phyloP scores from a whole-genome alignment of 2,888 invertebrate species.

The Lacanobia oleracea region DNA sequence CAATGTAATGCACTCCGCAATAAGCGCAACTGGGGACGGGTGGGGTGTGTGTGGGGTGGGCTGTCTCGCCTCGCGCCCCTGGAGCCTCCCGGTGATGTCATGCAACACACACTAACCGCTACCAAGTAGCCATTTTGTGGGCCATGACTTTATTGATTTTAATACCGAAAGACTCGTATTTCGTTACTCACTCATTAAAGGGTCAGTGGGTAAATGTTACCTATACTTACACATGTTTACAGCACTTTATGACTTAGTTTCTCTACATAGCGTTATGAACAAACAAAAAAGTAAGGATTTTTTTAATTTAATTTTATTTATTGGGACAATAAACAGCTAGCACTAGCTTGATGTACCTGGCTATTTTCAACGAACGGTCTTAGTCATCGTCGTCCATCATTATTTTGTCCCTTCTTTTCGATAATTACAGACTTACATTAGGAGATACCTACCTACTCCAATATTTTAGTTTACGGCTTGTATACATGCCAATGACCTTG shows the following conservation, averaged over 20 bases:
- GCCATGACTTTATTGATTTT: conserved; percentile 54
- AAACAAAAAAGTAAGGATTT: too few species aligned
- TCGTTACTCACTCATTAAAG: conserved; percentile 12
- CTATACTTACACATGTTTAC: not conserved
- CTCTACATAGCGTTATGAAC: not conserved
- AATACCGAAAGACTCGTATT: conserved; percentile 28
- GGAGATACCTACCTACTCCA: not conserved
- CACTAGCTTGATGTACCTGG: too few species aligned
- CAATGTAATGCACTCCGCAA: conserved; percentile 58
- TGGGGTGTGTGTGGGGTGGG: conserved; percentile 19
- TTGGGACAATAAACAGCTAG: too few species aligned
- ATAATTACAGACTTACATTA: too few species aligned
- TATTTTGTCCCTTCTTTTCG: too few species aligned
- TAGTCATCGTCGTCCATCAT: too few species aligned
- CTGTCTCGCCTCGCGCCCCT: conserved; percentile 43
- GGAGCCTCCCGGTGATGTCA: conserved; percentile 51
- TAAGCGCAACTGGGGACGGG: conserved; percentile 50
- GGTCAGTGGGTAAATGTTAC: not conserved
- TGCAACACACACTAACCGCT: conserved; percentile 52
- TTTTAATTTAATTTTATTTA: too few species aligned
- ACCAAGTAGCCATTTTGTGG: conserved; percentile 35
- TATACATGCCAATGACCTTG: too few species aligned
- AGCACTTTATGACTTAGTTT: not conserved
- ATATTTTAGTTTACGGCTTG: conserved; percentile 1
- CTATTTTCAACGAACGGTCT: too few species aligned